Base-by-base conservation (phyloP, 2,888 invertebrate genomes). In the Clitarchus hookeri region DNA sequence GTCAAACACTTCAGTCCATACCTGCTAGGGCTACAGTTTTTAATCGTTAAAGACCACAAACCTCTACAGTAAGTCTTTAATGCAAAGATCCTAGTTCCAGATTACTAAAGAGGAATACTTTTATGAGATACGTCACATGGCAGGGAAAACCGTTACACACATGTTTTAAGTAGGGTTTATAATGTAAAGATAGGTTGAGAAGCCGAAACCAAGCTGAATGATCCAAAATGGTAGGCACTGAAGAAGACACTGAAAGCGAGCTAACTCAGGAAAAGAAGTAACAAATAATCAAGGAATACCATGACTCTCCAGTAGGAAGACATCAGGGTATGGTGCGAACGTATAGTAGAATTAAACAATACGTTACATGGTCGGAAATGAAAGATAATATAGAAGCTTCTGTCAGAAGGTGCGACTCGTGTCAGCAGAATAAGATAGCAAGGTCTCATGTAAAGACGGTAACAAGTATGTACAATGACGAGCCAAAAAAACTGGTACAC, bases 1-100 rank as follows among this genome's bases (percentile, higher is more conserved):
- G 87, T 88, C 0, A 90, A 90, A 85, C 65, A 65, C 16, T 65
- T 65, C 16, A 13, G 65, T 16, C 65, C 65, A 12, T 65, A 65
- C 19, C 23, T 91, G 6, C 91, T 89, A 86, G 91, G 91, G 25
- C 88, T 89, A 54, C 88, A 90, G 87, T 91, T 91, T 85, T 88
- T 79, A 16, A 89, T 91, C 19, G 36, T 90, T 8, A 91, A 90
- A 0, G 91, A 91, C 86, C 91, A 91, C 86, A 86, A 88, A 88
- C 91, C 91, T 0, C 87, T 91, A 77, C 88, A 88, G 2, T 91
- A 90, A 90, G 86, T 91, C 11, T 89, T 90, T 79, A 90, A 88
- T 36, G 54, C 12, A 48, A 48, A 0, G 90, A 91, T 8, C 90
- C 90, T 1, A 87, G 87, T 13, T 89, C 89, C 0, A 85, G 89